Evolutionary conservation across 92 coral and sea anemone species (phyloP), one percentile per base, ranked within the genome.

Genomic region (Parazoanthus darwini): DNA sequence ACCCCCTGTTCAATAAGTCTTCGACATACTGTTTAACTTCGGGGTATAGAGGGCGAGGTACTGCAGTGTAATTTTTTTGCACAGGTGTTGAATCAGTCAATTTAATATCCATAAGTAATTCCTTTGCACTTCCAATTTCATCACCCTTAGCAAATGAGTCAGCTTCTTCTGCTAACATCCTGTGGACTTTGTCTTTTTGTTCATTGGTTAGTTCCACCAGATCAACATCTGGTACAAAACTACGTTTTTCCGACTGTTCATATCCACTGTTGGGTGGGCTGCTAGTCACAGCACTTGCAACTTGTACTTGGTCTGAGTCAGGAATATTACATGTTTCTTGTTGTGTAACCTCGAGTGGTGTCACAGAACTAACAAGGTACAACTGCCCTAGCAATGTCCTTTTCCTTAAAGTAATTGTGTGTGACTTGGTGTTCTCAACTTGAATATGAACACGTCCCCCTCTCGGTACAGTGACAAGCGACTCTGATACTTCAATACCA

Each of bases 331-430:
- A 48, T 20, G 22, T 78, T 68, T 73, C 91, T 46, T 18, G 79
- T 77, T 46, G 54, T 39, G 51, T 92, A 16, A 92, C 93, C 67
- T 90, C 93, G 8, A 92, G 50, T 78, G 90, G 88, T 4, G 91
- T 90, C 59, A 92, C 77, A 1, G 94, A 90, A 82, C 87, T 89
- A 20, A 88, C 91, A 86, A 85, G 85, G 76, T 90, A 73, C 23
- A 92, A 68, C 16, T 77, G 70, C 6, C 88, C 91, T 67, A 90
- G 75, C 72, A 85, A 37, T 79, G 95, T 80, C 86, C 91, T 79
- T 26, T 76, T 81, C 58, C 70, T 56, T 78, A 89, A 89, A 37
- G 56, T 35, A 67, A 83, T 82, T 44, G 50, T 88, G 56, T 90
- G 91, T 36, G 89, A 70, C 33, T 89, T 75, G 58, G 56, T 50